Evolutionary conservation across 2,797 vertebrate species (phyloP).

Genomic region (Hemitrygon akajei): DNA sequence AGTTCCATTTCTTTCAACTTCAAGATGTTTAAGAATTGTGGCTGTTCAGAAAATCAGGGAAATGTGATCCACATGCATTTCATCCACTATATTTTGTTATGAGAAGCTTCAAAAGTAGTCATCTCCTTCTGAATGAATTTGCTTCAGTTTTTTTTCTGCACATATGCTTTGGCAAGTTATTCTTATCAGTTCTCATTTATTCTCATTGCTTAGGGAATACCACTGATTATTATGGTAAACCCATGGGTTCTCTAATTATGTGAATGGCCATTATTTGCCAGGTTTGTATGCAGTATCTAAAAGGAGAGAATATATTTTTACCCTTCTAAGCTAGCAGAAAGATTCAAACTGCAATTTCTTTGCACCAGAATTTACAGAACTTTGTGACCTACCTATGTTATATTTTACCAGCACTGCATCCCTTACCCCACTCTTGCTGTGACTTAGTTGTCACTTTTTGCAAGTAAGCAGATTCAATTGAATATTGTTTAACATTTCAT

Average conservation of each 20-base stretch:
- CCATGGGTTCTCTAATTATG: neutral
- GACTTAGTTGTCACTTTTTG: neutral
- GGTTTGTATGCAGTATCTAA: neutral
- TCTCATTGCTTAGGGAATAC: neutral
- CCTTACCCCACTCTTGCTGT: neutral
- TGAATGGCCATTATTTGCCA: neutral
- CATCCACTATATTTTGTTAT: constrained; percentile 12
- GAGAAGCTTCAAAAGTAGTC: neutral
- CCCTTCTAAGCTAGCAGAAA: neutral
- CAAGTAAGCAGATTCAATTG: neutral
- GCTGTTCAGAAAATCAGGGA: constrained; percentile 20
- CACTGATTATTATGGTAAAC: neutral
- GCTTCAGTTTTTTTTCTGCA: neutral
- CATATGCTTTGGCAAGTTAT: neutral
- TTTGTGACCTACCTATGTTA: neutral
- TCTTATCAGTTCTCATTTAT: neutral
- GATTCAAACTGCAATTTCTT: neutral
- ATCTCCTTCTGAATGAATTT: neutral
- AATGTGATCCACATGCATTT: neutral
- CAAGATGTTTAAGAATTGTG: constrained; percentile 3
- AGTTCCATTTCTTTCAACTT: constrained; percentile 22
- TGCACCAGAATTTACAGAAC: neutral
- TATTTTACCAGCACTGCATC: neutral
- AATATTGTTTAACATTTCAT: neutral
- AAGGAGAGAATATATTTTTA: neutral